A percentile compares a stretch with the other conserved stretches of the same genome.
These are phyloP conservation scores for Oceanodroma leucorhoa DNA, from an alignment of 2,797 vertebrate species.

Conservation along the genomic window DNA sequence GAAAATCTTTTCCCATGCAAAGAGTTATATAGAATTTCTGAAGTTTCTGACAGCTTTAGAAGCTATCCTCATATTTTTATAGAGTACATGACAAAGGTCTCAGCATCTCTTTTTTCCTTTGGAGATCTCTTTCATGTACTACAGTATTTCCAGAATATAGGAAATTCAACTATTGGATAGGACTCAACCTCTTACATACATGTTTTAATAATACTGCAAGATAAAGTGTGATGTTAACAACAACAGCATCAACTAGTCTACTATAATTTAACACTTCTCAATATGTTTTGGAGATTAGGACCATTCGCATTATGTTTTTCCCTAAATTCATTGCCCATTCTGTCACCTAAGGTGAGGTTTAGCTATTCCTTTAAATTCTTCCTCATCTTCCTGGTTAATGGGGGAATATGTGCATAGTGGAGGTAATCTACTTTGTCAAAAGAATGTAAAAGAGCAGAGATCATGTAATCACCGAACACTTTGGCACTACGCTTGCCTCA, in stretches of 20 bases:
- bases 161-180: too few relatives aligned
- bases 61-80: neutral
- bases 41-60: neutral
- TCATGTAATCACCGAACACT: neutral
- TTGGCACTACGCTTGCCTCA: neutral
- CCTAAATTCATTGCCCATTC: neutral
- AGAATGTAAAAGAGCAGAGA: neutral
- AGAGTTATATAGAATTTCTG: neutral
- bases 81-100: neutral
- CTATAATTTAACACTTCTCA: neutral
- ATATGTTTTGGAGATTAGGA: neutral
- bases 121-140: neutral
- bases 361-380: neutral
- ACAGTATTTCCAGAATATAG: neutral
- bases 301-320: neutral
- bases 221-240: neutral
- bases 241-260: neutral
- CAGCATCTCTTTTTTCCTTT: neutral
- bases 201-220: neutral
- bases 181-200: neutral
- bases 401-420: neutral
- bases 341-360: neutral
- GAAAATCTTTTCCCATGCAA: neutral
- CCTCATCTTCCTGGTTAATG: neutral
- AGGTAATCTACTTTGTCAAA: neutral